These are phyloP conservation scores for Gallinago stenura DNA, from an alignment of 2,797 vertebrate genomes.

Conservation along the genomic window DNA sequence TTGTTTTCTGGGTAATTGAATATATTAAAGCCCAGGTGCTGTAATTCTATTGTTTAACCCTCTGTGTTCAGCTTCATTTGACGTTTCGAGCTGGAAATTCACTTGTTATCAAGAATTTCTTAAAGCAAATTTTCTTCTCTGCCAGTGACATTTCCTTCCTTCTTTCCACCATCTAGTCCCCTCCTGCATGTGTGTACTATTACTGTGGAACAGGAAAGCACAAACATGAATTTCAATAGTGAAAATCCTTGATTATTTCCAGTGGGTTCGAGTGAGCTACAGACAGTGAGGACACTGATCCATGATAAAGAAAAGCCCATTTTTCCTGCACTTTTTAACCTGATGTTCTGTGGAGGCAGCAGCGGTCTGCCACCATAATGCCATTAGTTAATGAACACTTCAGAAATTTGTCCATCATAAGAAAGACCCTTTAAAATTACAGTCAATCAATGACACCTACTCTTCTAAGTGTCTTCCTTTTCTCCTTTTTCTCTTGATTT, in stretches of 20 bases:
- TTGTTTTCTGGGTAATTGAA: constrained; percentile 79
- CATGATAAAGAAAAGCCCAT: background rate
- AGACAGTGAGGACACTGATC: background rate
- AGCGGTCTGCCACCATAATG: constrained; percentile 38
- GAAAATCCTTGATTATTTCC: constrained; percentile 5
- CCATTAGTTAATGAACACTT: constrained; percentile 78
- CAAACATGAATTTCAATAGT: constrained; percentile 30
- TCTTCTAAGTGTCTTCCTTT: constrained; percentile 46
- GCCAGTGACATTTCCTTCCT: background rate
- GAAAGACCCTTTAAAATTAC: constrained; percentile 63
- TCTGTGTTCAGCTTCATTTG: constrained; percentile 14
- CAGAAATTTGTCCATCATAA: constrained; percentile 65
- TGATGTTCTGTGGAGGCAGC: constrained; percentile 38
- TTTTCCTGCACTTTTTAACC: constrained; percentile 61
- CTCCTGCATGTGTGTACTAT: background rate
- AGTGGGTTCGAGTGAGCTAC: background rate
- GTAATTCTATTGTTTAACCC: constrained; percentile 60
- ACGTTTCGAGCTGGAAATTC: background rate
- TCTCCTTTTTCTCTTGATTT: constrained; percentile 38
- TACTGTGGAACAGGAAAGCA: background rate
- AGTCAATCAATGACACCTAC: constrained; percentile 64
- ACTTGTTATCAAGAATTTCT: background rate
- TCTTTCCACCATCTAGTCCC: background rate
- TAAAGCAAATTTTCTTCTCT: background rate
- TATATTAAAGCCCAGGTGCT: constrained; percentile 69